phyloP scores from a whole-genome alignment of 2,113 vertebrate genomes.

The Oenanthe oenanthe region DNA sequence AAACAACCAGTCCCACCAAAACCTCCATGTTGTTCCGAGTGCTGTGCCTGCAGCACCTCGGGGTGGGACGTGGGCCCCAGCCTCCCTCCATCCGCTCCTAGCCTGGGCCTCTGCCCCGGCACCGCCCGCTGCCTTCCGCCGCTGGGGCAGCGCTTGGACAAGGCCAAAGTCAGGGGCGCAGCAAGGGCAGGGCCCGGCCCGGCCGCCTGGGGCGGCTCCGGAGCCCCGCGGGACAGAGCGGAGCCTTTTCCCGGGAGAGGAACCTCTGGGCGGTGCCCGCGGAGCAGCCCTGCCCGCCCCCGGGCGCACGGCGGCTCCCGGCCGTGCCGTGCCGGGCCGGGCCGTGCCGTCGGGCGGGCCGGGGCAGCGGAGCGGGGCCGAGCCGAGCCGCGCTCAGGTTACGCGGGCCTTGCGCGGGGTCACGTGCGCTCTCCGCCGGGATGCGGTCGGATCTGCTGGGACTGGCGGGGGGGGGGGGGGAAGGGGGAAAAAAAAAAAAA shows the following conservation, averaged over 20 bases:
- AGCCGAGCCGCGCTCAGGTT: background rate
- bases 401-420: background rate
- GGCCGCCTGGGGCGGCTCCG: background rate
- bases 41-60: background rate
- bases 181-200: background rate
- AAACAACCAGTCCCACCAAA: background rate
- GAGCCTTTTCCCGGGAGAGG: background rate
- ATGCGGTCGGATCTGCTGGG: background rate
- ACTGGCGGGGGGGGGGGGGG: background rate
- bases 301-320: no score
- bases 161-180: slow-evolving; percentile 66
- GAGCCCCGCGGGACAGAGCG: background rate
- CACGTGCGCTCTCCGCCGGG: background rate
- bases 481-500: accelerated
- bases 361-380: background rate
- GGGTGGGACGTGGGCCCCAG: background rate
- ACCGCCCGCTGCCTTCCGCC: background rate
- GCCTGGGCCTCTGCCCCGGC: background rate
- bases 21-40: background rate
- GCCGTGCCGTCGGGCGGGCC: background rate
- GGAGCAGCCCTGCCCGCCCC: background rate
- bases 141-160: background rate
- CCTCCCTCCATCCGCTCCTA: background rate
- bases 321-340: background rate
- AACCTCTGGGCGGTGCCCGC: background rate